Base-by-base conservation (phyloP, 92 coral and sea anemone genomes). In the Scolanthus callimorphus region DNA sequence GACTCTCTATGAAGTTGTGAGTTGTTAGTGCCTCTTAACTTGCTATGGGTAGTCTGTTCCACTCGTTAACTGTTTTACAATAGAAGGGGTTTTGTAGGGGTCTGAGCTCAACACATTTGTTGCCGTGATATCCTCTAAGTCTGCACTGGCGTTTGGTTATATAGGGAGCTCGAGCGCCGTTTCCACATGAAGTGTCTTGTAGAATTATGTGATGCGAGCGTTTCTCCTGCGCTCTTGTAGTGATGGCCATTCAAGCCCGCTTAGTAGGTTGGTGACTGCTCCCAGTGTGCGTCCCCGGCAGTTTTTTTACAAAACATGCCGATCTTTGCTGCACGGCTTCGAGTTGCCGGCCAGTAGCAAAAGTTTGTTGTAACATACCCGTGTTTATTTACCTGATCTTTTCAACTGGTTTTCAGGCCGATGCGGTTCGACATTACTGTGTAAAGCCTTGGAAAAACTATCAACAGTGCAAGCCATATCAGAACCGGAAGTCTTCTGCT, bases 121-220 rank as follows among this genome's bases (percentile, higher is more conserved):
- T 48, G 8, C 31, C 28, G 46, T 29, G 70, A 22, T 17, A 49
- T 0, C 39, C 25, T 63, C 49, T 6, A 17, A 50, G 25, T 49
- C 50, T 57, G 9, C 59, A 23, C 39, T 63, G 19, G 25, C 29
- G 0, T 21, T 45, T 48, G 19, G 47, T 46, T 25, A 63, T 49
- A 20, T 63, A 63, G 29, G 59, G 24, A 63, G 0, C 19, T 63
- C 49, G 17, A 29, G 1, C 22, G 17, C 17, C 24, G 55, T 11
- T 63, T 63, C 70, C 19, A 57, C 70, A 29, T 63, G 70, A 3
- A 49, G n/a, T 25, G 70, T 22, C 15, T 63, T 49, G 17, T 63
- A 49, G 1, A 63, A 23, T 0, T 48, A 0, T 2, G 45, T 27
- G 1, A 63, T 47, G 3, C 59, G 27, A 23, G 70, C 59, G 3